These are phyloP conservation scores for Caenorhabditis uteleia DNA, from an alignment of 2,888 invertebrate species.

Conservation along the genomic window DNA sequence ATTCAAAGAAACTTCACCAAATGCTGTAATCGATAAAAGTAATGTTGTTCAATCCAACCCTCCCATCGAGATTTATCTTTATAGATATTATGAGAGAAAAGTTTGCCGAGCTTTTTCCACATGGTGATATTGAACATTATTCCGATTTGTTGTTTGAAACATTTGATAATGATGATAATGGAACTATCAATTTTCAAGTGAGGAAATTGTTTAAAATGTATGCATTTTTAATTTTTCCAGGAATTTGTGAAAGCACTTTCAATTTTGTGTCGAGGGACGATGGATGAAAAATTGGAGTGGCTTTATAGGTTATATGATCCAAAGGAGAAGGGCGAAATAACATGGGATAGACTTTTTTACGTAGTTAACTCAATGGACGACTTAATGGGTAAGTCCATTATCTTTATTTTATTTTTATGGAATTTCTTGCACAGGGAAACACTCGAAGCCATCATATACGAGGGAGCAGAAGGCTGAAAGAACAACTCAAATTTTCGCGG, in stretches of 20 bases:
- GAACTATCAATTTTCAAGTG: conserved; percentile 65
- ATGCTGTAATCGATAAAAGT: conserved; percentile 62
- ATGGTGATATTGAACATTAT: conserved; percentile 64
- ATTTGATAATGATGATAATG: conserved; percentile 61
- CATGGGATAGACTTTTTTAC: conserved; percentile 62
- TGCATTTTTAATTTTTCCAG: conserved; percentile 30
- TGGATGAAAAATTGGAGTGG: conserved; percentile 66
- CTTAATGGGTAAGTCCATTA: conserved; percentile 61
- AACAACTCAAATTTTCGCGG: conserved; percentile 52
- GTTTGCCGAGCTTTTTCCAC: conserved; percentile 63
- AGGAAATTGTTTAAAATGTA: background rate
- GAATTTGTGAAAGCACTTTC: conserved; percentile 64
- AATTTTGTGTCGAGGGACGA: conserved; percentile 57
- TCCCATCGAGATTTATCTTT: conserved; percentile 8
- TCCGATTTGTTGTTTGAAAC: conserved; percentile 65
- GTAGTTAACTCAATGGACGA: conserved; percentile 65
- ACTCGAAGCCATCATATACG: conserved; percentile 47
- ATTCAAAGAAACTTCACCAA: conserved; percentile 64
- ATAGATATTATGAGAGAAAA: conserved; percentile 60
- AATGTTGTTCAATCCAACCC: conserved; percentile 3
- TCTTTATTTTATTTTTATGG: background rate
- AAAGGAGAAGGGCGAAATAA: conserved; percentile 54
- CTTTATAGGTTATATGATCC: conserved; percentile 65
- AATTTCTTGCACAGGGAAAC: conserved; percentile 39
- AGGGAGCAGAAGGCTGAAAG: conserved; percentile 50